phyloP scores from a whole-genome alignment of 1,140 invertebrate genomes.

The Pseudobourletiella spinata region DNA sequence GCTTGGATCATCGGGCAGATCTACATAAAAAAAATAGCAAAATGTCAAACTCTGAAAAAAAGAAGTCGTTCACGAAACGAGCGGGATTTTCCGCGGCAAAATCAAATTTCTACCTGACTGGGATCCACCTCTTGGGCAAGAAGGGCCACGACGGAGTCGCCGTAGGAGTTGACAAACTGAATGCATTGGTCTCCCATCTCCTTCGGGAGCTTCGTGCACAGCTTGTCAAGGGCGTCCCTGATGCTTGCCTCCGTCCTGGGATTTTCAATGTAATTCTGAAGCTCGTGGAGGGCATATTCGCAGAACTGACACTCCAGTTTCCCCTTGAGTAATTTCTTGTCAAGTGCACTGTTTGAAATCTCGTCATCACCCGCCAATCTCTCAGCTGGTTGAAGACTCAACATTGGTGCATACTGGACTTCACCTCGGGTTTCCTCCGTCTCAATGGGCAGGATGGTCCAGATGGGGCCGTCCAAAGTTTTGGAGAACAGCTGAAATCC shows the following conservation, averaged over 20 bases:
- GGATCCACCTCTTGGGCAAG: conserved; percentile 74
- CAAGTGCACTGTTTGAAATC: neutral
- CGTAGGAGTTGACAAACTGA: conserved; percentile 65
- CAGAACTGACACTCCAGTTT: conserved; percentile 60
- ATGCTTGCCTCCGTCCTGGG: conserved; percentile 57
- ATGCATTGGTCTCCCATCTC: conserved; percentile 57
- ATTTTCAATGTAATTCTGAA: conserved; percentile 61
- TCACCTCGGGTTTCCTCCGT: neutral
- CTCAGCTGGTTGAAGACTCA: conserved; percentile 7
- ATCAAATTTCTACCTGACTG: conserved; percentile 46
- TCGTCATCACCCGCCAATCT: conserved; percentile 22
- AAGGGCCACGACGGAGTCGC: conserved; percentile 62
- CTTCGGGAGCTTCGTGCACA: conserved; percentile 54
- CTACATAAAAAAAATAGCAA: conserved; percentile 39
- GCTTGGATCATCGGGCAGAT: conserved; percentile 53
- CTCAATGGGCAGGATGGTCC: conserved; percentile 13
- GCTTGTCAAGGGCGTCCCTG: conserved; percentile 52
- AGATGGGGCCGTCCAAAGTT: conserved; percentile 16
- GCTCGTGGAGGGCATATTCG: conserved; percentile 68
- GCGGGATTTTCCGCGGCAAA: too few species aligned
- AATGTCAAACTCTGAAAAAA: neutral
- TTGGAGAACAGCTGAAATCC: too few species aligned
- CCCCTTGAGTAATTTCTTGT: conserved; percentile 23
- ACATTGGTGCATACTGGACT: neutral
- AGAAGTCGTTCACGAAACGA: too few species aligned